Conservation (phyloP, 2,797 vertebrate genomes). For the Rhabdomys pumilio region DNA sequence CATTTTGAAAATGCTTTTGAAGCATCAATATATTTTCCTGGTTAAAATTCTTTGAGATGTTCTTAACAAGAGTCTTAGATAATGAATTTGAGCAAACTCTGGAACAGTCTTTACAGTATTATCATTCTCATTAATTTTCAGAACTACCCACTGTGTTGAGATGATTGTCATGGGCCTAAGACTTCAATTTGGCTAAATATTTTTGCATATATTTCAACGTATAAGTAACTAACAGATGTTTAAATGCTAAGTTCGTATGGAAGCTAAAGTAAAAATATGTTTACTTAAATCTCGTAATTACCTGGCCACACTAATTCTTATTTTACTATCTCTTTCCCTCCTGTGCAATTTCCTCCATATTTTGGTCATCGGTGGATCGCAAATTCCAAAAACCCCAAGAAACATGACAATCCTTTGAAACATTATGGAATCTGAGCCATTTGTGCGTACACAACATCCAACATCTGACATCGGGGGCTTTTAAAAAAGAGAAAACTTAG, state of each 20-base stretch:
- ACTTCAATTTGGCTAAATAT: slow-evolving; percentile 97
- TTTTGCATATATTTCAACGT: slow-evolving; percentile 93
- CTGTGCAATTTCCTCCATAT: slow-evolving; percentile 79
- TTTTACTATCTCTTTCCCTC: slow-evolving; percentile 86
- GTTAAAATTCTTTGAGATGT: slow-evolving; percentile 96
- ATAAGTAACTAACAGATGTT: slow-evolving; percentile 91
- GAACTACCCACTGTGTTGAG: slow-evolving; percentile 98
- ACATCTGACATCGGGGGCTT: slow-evolving; percentile 68
- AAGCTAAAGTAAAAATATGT: slow-evolving; percentile 84
- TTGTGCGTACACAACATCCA: slow-evolving; percentile 19
- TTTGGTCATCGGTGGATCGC: slow-evolving; percentile 80
- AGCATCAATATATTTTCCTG: slow-evolving; percentile 94
- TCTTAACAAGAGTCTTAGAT: slow-evolving; percentile 98
- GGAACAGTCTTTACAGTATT: slow-evolving; percentile 99
- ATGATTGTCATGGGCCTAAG: slow-evolving; percentile 99
- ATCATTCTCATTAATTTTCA: slow-evolving; percentile 99
- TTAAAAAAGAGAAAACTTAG: slow-evolving; percentile 72
- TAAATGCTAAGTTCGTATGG: slow-evolving; percentile 89
- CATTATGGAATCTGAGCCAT: slow-evolving; percentile 81
- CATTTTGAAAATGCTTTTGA: slow-evolving; percentile 93
- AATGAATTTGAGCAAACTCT: slow-evolving; percentile 99
- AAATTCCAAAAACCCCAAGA: slow-evolving; percentile 83
- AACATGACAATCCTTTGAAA: slow-evolving; percentile 83
- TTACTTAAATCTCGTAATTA: slow-evolving; percentile 85
- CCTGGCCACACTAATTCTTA: slow-evolving; percentile 84